Conservation (phyloP, 2,797 vertebrate species). For the Synanceia verrucosa region DNA sequence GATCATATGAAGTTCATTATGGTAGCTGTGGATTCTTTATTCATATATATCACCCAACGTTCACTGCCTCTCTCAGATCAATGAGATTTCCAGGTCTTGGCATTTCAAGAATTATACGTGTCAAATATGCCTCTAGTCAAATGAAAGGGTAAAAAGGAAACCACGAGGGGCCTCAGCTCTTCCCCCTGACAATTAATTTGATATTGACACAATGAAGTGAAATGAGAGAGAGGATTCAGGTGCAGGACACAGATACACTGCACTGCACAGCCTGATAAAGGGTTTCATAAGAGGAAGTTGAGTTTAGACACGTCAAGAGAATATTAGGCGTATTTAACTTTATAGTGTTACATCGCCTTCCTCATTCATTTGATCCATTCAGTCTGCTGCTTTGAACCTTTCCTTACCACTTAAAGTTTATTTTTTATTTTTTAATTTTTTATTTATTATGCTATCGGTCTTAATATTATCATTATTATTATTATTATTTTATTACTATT, state of each 20-base stretch:
- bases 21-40: constrained; percentile 1
- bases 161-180: not conserved
- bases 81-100: constrained; percentile 19
- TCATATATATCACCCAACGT: not conserved
- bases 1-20: not conserved
- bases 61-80: not conserved
- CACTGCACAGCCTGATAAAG: not conserved
- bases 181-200: constrained; percentile 6
- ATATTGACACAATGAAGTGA: not conserved
- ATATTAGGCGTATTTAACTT: not conserved
- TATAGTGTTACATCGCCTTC: not conserved
- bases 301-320: constrained; percentile 17
- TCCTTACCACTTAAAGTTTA: not conserved
- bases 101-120: constrained; percentile 44
- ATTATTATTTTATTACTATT: no score
- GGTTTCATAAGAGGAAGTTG: constrained; percentile 57
- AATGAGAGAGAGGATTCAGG: constrained; percentile 41
- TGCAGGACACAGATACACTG: constrained; percentile 28
- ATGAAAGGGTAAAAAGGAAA: constrained; percentile 29
- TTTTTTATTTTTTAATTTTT: no score
- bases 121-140: constrained; percentile 21
- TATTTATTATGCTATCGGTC: no score
- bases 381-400: not conserved
- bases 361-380: not conserved
- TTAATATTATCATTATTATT: no score